These are phyloP conservation scores for Carpatolechia fugitivella DNA, from an alignment of 2,888 invertebrate species.

Conservation along the genomic window DNA sequence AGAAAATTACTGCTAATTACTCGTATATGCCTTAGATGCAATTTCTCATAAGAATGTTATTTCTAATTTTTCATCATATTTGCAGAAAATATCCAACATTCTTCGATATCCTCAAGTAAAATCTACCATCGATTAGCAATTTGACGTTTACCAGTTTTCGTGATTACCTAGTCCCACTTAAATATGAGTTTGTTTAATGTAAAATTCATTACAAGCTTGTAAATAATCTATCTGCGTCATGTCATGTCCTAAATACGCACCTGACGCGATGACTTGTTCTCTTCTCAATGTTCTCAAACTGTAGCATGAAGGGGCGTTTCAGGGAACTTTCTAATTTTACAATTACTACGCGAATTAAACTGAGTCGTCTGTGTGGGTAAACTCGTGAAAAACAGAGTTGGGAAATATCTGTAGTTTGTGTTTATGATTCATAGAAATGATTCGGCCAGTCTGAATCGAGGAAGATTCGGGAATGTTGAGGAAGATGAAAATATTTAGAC, in stretches of 20 bases:
- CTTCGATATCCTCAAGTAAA: too few relatives aligned
- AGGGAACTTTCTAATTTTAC: slow-evolving; percentile 45
- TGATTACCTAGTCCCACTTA: not conserved
- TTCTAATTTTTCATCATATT: too few relatives aligned
- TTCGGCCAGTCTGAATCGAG: not conserved
- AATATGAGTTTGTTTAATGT: not conserved
- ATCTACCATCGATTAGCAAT: too few relatives aligned
- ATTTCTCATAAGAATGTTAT: too few relatives aligned
- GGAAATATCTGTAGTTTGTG: not conserved
- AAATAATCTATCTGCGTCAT: not conserved
- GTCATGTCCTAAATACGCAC: not conserved
- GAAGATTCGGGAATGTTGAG: not conserved
- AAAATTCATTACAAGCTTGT: not conserved
- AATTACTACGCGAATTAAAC: slow-evolving; percentile 22
- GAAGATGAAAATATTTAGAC: not conserved
- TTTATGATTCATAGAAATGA: not conserved
- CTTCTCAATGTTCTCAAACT: slow-evolving; percentile 10
- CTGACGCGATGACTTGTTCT: slow-evolving; percentile 20
- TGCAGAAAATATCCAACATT: too few relatives aligned
- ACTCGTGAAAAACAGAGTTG: slow-evolving; percentile 24
- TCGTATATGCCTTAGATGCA: too few relatives aligned
- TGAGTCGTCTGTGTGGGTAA: slow-evolving; percentile 27
- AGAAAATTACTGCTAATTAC: too few relatives aligned
- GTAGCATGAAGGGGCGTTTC: slow-evolving; percentile 33
- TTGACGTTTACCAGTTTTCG: too few relatives aligned